phyloP scores from a whole-genome alignment of 1,140 invertebrate genomes.

The Nymphalis io region DNA sequence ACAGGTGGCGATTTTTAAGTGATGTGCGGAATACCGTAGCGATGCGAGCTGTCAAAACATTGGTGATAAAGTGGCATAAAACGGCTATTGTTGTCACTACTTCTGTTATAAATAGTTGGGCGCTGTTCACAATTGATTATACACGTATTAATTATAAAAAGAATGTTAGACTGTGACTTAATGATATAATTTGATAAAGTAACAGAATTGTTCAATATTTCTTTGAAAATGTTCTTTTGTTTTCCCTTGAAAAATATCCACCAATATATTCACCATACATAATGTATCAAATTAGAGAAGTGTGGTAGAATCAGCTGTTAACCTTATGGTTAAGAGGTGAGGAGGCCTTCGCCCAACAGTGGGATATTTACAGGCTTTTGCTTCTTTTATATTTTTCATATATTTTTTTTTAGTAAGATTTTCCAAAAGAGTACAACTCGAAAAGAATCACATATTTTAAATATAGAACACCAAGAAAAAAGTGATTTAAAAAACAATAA shows the following conservation, averaged over 20 bases:
- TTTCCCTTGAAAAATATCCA: neutral
- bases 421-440: too few species aligned
- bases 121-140: slow-evolving; percentile 13
- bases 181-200: neutral
- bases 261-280: too few species aligned
- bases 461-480: slow-evolving; percentile 18
- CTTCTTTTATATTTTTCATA: too few species aligned
- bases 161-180: neutral
- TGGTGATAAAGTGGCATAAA: neutral
- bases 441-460: neutral
- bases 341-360: too few species aligned
- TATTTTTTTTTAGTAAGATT: too few species aligned
- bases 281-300: too few species aligned
- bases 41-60: slow-evolving; percentile 22
- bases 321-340: too few species aligned
- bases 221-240: neutral
- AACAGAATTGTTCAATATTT: neutral
- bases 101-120: slow-evolving; percentile 22
- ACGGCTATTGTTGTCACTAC: slow-evolving; percentile 18
- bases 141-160: slow-evolving; percentile 16
- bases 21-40: neutral
- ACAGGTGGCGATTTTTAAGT: slow-evolving; percentile 10
- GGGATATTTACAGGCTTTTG: too few species aligned
- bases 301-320: too few species aligned
- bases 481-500: slow-evolving; percentile 37